Percentiles rank a stretch among this genome's conserved stretches.
Conservation (phyloP, 2,797 vertebrate genomes). For the Acropternis orthonyx region DNA sequence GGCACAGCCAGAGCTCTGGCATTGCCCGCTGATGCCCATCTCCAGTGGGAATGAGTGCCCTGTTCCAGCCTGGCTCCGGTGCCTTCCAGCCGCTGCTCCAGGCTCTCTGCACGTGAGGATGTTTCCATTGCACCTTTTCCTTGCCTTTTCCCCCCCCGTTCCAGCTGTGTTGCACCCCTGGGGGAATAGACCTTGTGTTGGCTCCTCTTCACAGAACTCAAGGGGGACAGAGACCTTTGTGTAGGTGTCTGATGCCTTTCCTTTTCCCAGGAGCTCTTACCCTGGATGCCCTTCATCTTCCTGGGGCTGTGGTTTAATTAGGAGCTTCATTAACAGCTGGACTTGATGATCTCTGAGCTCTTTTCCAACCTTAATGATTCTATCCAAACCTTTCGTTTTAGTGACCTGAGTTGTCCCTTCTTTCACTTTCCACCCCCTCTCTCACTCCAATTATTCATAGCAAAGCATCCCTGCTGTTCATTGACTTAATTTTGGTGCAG, state of each 20-base stretch:
- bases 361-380: not conserved
- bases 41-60: no score
- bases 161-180: not conserved
- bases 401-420: not conserved
- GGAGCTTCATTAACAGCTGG: not conserved
- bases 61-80: not conserved
- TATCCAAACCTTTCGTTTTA: not conserved
- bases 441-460: not conserved
- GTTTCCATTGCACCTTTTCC: not conserved
- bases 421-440: not conserved
- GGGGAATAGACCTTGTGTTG: not conserved
- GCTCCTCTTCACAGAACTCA: accelerated
- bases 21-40: not conserved
- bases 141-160: not conserved
- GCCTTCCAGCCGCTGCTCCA: not conserved
- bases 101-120: not conserved
- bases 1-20: not conserved
- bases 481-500: not conserved
- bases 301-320: not conserved
- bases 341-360: not conserved
- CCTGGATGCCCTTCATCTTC: not conserved
- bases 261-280: not conserved
- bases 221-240: not conserved
- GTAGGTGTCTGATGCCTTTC: not conserved
- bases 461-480: not conserved